phyloP scores from a whole-genome alignment of 2,797 vertebrate genomes.

The Acomys russatus region DNA sequence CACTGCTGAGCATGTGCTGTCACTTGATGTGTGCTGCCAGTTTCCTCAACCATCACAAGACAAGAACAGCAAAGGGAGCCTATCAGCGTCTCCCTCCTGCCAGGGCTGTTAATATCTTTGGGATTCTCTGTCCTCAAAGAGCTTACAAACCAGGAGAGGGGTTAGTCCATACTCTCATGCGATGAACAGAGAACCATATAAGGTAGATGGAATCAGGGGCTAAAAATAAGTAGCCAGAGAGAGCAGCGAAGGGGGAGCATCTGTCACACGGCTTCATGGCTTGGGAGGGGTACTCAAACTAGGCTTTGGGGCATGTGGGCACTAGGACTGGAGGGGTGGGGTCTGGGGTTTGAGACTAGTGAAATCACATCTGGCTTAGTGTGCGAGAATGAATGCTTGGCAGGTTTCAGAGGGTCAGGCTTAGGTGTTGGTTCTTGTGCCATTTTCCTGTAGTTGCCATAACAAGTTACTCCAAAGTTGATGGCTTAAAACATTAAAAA shows the following conservation, averaged over 20 bases:
- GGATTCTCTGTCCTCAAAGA: slow-evolving; percentile 80
- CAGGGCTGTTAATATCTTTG: slow-evolving; percentile 64
- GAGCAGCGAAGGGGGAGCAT: not conserved
- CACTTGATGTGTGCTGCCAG: slow-evolving; percentile 17
- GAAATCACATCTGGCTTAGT: not conserved
- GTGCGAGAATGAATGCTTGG: not conserved
- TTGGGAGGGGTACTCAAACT: not conserved
- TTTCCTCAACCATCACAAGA: slow-evolving; percentile 62
- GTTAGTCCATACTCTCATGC: not conserved
- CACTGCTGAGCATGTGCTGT: not conserved
- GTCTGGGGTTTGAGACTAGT: not conserved
- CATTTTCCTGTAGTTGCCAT: not conserved
- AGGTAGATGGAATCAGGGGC: slow-evolving; percentile 69
- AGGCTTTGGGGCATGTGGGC: not conserved
- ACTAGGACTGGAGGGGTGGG: not conserved
- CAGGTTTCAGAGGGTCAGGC: not conserved
- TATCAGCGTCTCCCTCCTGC: slow-evolving; percentile 7
- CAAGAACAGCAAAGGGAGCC: not conserved
- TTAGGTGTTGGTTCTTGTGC: not conserved
- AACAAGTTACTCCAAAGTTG: not conserved
- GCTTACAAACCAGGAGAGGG: slow-evolving; percentile 58
- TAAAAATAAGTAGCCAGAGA: slow-evolving; percentile 73
- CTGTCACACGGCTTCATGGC: not conserved
- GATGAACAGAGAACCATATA: slow-evolving; percentile 65
- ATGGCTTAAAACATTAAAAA: slow-evolving; percentile 27